Conservation (phyloP, 1,140 invertebrate species). For the Caenorhabditis remanei region DNA sequence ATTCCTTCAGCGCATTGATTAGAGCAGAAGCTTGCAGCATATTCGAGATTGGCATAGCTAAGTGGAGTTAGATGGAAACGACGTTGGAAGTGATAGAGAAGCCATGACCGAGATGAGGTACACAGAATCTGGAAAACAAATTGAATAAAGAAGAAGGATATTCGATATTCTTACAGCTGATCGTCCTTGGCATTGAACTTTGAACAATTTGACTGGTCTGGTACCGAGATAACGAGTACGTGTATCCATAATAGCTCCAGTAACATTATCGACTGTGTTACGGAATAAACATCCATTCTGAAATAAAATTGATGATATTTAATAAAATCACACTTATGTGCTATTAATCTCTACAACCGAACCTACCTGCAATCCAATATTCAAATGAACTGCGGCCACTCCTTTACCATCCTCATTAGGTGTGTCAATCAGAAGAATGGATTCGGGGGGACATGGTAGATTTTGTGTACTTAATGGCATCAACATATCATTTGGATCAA, state of each 20-base stretch:
- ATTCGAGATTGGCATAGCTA: slow-evolving; percentile 83
- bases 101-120: slow-evolving; percentile 96
- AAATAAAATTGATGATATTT: slow-evolving; percentile 60
- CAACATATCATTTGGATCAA: slow-evolving; percentile 84
- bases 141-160: slow-evolving; percentile 52
- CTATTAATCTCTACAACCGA: background rate
- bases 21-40: slow-evolving; percentile 96
- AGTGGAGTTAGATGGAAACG: slow-evolving; percentile 79
- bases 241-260: slow-evolving; percentile 95
- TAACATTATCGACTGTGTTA: slow-evolving; percentile 94
- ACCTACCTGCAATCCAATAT: slow-evolving; percentile 88
- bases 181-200: slow-evolving; percentile 92
- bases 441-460: slow-evolving; percentile 94
- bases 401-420: slow-evolving; percentile 79
- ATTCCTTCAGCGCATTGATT: slow-evolving; percentile 99
- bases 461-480: slow-evolving; percentile 90
- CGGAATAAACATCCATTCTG: slow-evolving; percentile 95
- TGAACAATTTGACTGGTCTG: slow-evolving; percentile 93
- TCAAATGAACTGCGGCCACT: slow-evolving; percentile 87
- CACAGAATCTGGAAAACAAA: slow-evolving; percentile 85
- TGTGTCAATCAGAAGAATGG: slow-evolving; percentile 95
- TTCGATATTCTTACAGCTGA: slow-evolving; percentile 85
- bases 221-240: slow-evolving; percentile 95
- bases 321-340: background rate
- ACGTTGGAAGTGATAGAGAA: slow-evolving; percentile 98